Conservation (phyloP, 2,888 invertebrate species). For the Nomada goodeniana region DNA sequence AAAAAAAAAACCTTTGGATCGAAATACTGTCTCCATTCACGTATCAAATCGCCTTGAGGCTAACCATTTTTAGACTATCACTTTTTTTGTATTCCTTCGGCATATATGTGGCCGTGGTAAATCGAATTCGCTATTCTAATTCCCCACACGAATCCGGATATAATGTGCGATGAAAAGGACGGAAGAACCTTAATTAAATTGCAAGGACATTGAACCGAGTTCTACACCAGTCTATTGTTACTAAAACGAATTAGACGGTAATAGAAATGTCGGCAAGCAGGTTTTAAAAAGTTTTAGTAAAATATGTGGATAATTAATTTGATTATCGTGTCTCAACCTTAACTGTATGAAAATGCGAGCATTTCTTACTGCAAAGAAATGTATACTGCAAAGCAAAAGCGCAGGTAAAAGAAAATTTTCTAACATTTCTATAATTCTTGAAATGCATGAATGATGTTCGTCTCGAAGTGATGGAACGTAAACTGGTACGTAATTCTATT, state of each 20-base stretch:
- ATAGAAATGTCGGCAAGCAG: background rate
- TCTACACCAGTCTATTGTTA: too few relatives aligned
- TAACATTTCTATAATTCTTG: too few relatives aligned
- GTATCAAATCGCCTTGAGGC: conserved; percentile 25
- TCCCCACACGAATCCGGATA: background rate
- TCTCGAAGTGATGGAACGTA: too few relatives aligned
- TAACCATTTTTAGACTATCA: conserved; percentile 21
- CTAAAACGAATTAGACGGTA: background rate
- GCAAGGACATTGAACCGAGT: background rate
- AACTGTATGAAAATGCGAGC: too few relatives aligned
- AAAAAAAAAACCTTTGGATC: conserved; percentile 3
- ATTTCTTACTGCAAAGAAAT: too few relatives aligned
- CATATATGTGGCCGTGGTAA: conserved; percentile 6
- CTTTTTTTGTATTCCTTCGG: conserved; percentile 9
- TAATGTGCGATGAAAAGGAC: conserved; percentile 7
- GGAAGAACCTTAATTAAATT: background rate
- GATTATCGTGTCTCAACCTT: too few relatives aligned
- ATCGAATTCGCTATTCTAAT: conserved; percentile 32
- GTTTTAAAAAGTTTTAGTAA: too few relatives aligned
- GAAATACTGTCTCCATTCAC: conserved; percentile 1
- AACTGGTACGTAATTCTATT: too few relatives aligned
- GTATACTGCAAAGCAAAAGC: too few relatives aligned
- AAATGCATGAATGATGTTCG: too few relatives aligned
- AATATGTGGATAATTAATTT: too few relatives aligned
- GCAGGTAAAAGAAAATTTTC: too few relatives aligned